phyloP scores from a whole-genome alignment of 2,888 invertebrate species.

The Lasioglossum oenotherae region DNA sequence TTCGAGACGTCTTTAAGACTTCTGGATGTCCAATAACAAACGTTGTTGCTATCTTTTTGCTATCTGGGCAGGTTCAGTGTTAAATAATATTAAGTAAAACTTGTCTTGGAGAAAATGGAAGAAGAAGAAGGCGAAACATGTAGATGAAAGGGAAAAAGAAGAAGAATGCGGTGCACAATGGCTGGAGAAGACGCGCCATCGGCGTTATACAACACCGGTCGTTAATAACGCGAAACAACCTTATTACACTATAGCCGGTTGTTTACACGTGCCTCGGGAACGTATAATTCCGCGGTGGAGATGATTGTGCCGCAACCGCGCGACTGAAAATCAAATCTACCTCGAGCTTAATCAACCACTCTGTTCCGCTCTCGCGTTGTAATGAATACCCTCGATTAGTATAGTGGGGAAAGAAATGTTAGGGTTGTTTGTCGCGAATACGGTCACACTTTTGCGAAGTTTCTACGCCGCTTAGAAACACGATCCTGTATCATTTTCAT shows the following conservation, averaged over 20 bases:
- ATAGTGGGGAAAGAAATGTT: background rate
- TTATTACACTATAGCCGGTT: slow-evolving; percentile 1
- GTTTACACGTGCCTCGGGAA: slow-evolving; percentile 2
- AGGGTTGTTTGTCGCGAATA: background rate
- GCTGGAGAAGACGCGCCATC: background rate
- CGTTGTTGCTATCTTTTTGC: too few species aligned
- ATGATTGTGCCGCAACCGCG: background rate
- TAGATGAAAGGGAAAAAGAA: background rate
- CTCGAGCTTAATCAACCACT: background rate
- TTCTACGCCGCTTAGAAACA: background rate
- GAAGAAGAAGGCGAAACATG: background rate
- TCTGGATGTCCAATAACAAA: too few species aligned
- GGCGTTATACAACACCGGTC: background rate
- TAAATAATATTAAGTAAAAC: too few species aligned
- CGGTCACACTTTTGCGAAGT: background rate
- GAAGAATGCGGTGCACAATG: background rate
- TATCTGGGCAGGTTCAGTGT: too few species aligned
- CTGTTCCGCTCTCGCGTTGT: slow-evolving; percentile 1
- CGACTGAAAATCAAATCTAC: background rate
- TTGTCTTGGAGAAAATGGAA: background rate
- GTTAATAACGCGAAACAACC: slow-evolving; percentile 19
- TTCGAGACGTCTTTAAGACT: too few species aligned
- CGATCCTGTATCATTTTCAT: background rate
- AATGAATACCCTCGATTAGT: slow-evolving; percentile 5
- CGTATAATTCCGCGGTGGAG: slow-evolving; percentile 8